Evolutionary conservation across 2,888 invertebrate species (phyloP), one percentile per base, ranked within the genome.

Genomic region (Papilio demoleus): DNA sequence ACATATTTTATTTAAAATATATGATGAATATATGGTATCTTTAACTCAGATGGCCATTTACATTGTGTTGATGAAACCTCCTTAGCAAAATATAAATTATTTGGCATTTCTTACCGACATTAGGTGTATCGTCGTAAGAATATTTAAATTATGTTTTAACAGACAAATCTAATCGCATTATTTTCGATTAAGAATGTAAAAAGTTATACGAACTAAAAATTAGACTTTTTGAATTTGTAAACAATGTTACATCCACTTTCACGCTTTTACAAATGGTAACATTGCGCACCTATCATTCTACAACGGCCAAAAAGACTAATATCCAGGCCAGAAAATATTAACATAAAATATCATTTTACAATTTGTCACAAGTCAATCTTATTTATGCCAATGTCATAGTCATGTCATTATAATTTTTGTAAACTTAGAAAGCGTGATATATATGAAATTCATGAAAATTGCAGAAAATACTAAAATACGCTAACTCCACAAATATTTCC

Each of bases 11-110:
- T 50, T 73, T 75, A 53, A 72, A 58, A 40, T 34, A 71, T 61
- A 56, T 65, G 61, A 14, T 14, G n/a, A 31, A 31, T 2, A n/a
- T 5, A 56, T 53, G 8, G 56, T 53, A 31, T 31, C 11, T 40
- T 42, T 9, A 67, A 73, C 76, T 74, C 73, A 71, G 72, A 69
- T 72, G 77, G 76, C 75, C 74, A 73, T 47, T 71, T 40, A 62
- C 56, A 47, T 50, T 68, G 45, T 40, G 8, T 45, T 4, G 11
- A 4, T 22, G 9, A 22, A 45, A 45, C 12, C 22, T 47, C 22
- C 4, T 47, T 47, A 22, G 12, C 3, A 11, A 47, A 12, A 12
- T 22, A 47, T 11, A 47, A 22, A 11, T 12, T 38, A 12, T 36
- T 19, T 9, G 11, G 4, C 11, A 1, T 19, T 47, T 22, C 22